Evolutionary conservation across 2,888 invertebrate species (phyloP), one percentile per base, ranked within the genome.

Genomic region (Agonopterix subpropinquella): DNA sequence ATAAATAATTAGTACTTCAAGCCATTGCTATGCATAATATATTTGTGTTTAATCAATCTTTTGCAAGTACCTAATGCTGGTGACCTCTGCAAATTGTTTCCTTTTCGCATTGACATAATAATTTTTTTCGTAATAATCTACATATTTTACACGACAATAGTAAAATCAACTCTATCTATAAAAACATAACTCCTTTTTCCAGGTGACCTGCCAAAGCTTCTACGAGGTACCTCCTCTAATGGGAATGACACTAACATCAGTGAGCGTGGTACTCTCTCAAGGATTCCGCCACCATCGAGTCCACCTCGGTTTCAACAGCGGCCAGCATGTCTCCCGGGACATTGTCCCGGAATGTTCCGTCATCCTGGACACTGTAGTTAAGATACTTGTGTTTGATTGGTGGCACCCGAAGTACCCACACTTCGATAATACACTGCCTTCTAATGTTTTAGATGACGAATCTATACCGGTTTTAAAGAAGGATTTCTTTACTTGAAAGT

Each of bases 331-430:
- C 8, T 70, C 71, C 1, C 68, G 65, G 51, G 62, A 77, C 11
- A 67, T 80, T 1, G 59, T 74, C 0, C 83, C 84, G 0, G 84
- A 85, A 53, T 67, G 62, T 43, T 64, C 73, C 0, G 67, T 86
- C 0, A 61, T 77, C 0, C 53, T 87, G 0, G 84, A 85, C 51
- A 69, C 73, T 0, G 80, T 85, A 3, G 63, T 77, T 0, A 77
- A 66, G 3, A 71, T 80, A 1, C 56, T 67, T 3, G 77, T 85
- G 0, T 71, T 67, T 3, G 70, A 73, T 36, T 78, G 78, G 78
- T 77, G 93, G 93, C 91, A 92, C 73, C 91, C 90, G 72, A 65
- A 77, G 43, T 89, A 86, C 54, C 76, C 78, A 2, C 67, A 76
- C 56, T 80, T 77, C 59, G 72, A 77, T 11, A 74, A 72, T 37